Conservation (phyloP, 1,140 invertebrate genomes). For the Eriocheir sinensis region DNA sequence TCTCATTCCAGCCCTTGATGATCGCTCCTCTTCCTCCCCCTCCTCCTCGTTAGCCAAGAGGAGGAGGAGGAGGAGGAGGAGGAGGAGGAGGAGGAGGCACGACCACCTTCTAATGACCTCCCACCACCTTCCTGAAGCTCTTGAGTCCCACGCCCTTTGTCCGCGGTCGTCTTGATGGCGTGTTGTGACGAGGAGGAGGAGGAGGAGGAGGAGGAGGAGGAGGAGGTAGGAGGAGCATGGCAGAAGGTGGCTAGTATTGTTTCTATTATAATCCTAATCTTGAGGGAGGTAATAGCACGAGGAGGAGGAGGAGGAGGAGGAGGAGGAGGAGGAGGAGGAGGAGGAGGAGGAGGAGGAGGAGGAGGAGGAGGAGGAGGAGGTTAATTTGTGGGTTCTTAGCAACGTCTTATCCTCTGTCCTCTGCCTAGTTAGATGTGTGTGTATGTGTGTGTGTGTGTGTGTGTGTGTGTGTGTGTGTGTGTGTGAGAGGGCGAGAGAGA, state of each 20-base stretch:
- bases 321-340: not conserved
- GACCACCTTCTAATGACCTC: constrained; percentile 22
- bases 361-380: not conserved
- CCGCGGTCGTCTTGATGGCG: not conserved
- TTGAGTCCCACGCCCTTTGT: not conserved
- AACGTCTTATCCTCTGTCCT: not conserved
- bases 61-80: not conserved
- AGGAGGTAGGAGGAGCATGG: not conserved
- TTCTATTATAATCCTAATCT: not conserved
- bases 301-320: constrained; percentile 4
- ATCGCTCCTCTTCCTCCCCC: not conserved
- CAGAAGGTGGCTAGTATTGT: not conserved
- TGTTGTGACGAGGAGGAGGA: not conserved
- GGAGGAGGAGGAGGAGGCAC: not conserved
- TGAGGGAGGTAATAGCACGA: not conserved
- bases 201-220: constrained; percentile 36
- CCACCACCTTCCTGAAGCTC: not conserved
- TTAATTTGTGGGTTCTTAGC: not conserved
- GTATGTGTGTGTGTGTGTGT: constrained; percentile 17
- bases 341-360: constrained; percentile 4
- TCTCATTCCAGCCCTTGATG: not conserved
- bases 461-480: not conserved
- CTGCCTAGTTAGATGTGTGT: not conserved
- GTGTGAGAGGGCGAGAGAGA: constrained; percentile 18
- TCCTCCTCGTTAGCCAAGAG: not conserved